phyloP scores from a whole-genome alignment of 2,113 vertebrate species.

The Verasper variegatus region DNA sequence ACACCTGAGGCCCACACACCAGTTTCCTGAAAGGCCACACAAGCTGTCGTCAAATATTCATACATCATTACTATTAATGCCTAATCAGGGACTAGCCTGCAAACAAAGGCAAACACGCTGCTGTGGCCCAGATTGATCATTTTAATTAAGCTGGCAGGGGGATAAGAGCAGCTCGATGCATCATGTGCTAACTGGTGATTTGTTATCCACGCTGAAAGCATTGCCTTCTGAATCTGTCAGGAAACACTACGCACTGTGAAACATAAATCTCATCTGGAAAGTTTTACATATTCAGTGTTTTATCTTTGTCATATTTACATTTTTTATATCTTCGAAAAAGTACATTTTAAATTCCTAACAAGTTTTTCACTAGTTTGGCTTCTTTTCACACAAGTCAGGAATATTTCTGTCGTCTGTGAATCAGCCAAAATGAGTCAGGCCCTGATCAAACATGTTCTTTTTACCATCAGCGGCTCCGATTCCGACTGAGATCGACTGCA shows the following conservation, averaged over 20 bases:
- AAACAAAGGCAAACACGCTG: slow-evolving; percentile 19
- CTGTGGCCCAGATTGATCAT: slow-evolving; percentile 49
- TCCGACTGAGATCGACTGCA: slow-evolving; percentile 46
- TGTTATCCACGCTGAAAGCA: background rate
- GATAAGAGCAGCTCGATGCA: slow-evolving; percentile 12
- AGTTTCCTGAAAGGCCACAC: slow-evolving; percentile 15
- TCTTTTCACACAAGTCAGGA: background rate
- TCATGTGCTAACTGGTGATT: slow-evolving; percentile 29
- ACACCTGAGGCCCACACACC: slow-evolving; percentile 40
- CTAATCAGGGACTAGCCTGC: slow-evolving; percentile 5
- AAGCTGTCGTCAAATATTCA: slow-evolving; percentile 32
- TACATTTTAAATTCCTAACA: slow-evolving; percentile 1
- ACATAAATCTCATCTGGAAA: too few species aligned
- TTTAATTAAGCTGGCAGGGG: slow-evolving; percentile 52
- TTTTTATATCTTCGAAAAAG: background rate
- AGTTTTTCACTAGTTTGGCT: background rate
- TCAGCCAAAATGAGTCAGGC: slow-evolving; percentile 36
- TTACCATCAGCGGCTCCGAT: slow-evolving; percentile 29
- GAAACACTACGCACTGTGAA: background rate
- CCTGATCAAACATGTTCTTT: slow-evolving; percentile 57
- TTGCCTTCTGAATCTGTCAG: background rate
- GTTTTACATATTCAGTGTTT: background rate
- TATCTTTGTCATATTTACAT: background rate
- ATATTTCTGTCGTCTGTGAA: slow-evolving; percentile 40
- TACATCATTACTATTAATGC: slow-evolving; percentile 40